Evolutionary conservation across 2,797 vertebrate species (phyloP).

Genomic region (Phalanger gymnotis): DNA sequence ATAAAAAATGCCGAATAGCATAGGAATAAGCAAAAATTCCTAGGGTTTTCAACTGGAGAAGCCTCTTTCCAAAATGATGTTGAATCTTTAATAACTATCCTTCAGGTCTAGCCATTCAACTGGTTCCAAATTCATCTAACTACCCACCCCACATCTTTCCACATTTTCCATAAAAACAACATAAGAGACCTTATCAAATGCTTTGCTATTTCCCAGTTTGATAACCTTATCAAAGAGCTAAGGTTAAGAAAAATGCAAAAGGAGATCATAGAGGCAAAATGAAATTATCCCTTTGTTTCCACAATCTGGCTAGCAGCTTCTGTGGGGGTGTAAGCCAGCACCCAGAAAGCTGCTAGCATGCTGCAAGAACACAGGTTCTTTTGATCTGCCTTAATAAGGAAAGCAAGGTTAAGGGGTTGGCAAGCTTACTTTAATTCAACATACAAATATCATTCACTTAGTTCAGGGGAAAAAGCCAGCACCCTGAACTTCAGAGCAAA

Average conservation of each 20-base stretch:
- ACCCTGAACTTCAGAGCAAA: too few relatives aligned
- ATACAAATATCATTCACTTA: too few relatives aligned
- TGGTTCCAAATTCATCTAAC: neutral
- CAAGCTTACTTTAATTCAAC: too few relatives aligned
- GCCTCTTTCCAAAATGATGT: neutral
- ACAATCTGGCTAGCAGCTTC: too few relatives aligned
- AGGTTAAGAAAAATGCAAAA: neutral
- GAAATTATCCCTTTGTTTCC: too few relatives aligned
- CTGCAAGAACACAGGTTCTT: too few relatives aligned
- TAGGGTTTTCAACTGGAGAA: neutral
- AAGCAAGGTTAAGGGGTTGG: too few relatives aligned
- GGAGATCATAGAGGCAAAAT: neutral
- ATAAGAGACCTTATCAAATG: neutral
- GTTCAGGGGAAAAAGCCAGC: too few relatives aligned
- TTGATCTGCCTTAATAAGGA: too few relatives aligned
- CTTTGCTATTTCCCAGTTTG: neutral
- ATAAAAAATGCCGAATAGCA: neutral
- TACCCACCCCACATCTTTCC: neutral
- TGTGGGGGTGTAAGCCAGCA: too few relatives aligned
- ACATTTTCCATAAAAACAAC: neutral
- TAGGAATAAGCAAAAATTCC: neutral
- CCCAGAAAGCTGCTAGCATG: too few relatives aligned
- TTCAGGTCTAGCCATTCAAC: neutral
- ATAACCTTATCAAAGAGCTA: too few relatives aligned
- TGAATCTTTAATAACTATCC: neutral